Evolutionary conservation across 2,113 vertebrate genomes (phyloP), one percentile per base, ranked within the genome.

Genomic region (Dasyornis broadbenti): DNA sequence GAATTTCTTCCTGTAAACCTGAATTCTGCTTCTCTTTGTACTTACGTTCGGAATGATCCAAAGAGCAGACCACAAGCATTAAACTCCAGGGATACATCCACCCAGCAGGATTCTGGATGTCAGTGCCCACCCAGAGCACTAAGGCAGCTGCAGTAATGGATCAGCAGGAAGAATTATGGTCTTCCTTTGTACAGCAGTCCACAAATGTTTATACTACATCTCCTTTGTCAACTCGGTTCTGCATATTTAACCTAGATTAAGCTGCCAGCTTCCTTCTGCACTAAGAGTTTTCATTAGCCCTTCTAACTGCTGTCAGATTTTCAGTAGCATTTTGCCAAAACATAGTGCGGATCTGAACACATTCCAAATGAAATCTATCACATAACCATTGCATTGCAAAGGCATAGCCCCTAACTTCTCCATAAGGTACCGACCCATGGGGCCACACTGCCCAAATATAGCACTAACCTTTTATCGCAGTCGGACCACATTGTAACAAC

Each of bases 321-420:
- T 54, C 72, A 91, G 44, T 0, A 52, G 76, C 39, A 12, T 44
- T 92, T 73, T 31, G 16, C 39, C 33, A 64, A 52, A 52, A 57
- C 0, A 7, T 0, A 75, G 31, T 2, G 23, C 23, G 13, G 45
- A 35, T n/a, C 8, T 10, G 50, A 88, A 44, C 39, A 19, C 3
- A n/a, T 13, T 77, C 39, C n/a, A 44, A 59, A 64, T 8, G 28
- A 27, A 40, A 52, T 14, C 53, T 7, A 37, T 27, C 35, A 31
- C 28, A 6, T 1, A 69, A 13, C 12, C 63, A 16, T 0, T 3
- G 45, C 9, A 26, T 0, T 33, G 54, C 60, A 47, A 53, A 28
- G 64, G 42, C 10, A 86, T 0, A 49, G 64, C 23, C 66, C 47
- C 39, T 1, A 59, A 76, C 52, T 81, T 39, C 72, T 75, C 60